These are phyloP conservation scores for Cryptomyrus ogoouensis DNA, from an alignment of 2,113 vertebrate species.

Conservation along the genomic window DNA sequence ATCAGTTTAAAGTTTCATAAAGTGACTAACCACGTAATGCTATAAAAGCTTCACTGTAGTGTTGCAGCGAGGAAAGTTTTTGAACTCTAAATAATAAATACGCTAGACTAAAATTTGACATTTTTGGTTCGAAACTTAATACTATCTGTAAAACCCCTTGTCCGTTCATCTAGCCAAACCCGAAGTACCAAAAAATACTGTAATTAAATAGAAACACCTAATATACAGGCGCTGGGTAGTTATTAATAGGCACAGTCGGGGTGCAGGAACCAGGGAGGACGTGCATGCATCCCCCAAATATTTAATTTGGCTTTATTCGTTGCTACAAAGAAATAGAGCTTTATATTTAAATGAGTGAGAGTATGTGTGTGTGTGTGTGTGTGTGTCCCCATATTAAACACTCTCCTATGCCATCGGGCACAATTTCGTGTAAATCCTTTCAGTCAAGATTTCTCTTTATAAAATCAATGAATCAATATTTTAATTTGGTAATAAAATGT, in stretches of 20 bases:
- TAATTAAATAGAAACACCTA: not conserved
- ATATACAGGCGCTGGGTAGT: not conserved
- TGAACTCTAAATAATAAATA: constrained; percentile 34
- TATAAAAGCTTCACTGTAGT: constrained; percentile 42
- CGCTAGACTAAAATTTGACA: constrained; percentile 4
- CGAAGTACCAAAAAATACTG: not conserved
- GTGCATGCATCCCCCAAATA: not conserved
- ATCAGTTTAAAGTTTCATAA: constrained; percentile 28
- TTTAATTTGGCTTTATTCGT: not conserved
- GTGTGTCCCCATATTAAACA: constrained; percentile 75
- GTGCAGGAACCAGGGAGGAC: not conserved
- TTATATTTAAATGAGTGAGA: not conserved
- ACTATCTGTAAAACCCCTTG: not conserved
- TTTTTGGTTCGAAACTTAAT: not conserved
- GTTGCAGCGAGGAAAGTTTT: constrained; percentile 32
- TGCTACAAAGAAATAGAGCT: not conserved
- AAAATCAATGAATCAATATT: constrained; percentile 49
- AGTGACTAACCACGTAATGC: constrained; percentile 33
- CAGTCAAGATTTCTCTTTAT: constrained; percentile 55
- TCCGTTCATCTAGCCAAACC: not conserved
- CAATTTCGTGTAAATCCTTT: constrained; percentile 67
- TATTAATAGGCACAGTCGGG: not conserved
- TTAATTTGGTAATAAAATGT: constrained; percentile 60
- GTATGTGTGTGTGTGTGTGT: not conserved
- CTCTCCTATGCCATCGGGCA: constrained; percentile 93